Base-by-base conservation (phyloP, 2,113 vertebrate species). In the Epinephelus lanceolatus region DNA sequence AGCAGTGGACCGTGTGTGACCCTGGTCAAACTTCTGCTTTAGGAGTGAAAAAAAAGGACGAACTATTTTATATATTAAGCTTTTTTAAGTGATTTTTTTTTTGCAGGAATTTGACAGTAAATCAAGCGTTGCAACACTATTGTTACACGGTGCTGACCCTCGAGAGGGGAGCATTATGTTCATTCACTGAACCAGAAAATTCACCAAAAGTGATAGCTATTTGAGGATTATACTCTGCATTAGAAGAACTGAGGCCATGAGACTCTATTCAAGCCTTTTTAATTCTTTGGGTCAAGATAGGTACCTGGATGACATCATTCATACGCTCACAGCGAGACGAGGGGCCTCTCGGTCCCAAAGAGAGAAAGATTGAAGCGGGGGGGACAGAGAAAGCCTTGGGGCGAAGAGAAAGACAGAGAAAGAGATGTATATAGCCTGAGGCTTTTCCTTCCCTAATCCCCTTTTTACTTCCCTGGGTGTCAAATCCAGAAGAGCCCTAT, bases 301-400 rank as follows among this genome's bases (percentile, higher is more conserved):
- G 84, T 86, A 93, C 90, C 90, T 92, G 88, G 78, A 88, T 91
- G 85, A 87, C 88, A 91, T 91, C 78, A 80, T 85, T 90, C 67
- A 87, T 75, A 76, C 0, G 25, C 60, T 84, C 76, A 72, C 80
- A 89, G 74, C 40, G 33, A 57, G 86, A 59, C 21, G 11, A 78
- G 91, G 84, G 86, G 91, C 83, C 89, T 75, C 80, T 71, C 37
- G 0, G 42, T 71, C 76, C 37, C 53, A 42, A 57, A 55, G 72
- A 74, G 66, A 86, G 65, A 81, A 59, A 81, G 71, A 83, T n/a
- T 23, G 67, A 71, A 71, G 77, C 74, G 70, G 72, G 79, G 63
- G 40, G 67, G 52, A 33, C 19, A 78, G 65, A 75, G 76, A 90
- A 70, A 76, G 70, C 63, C 65, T 45, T 25, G 19, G 42, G 52